phyloP scores from a whole-genome alignment of 2,888 invertebrate species.

The Hemithea aestivaria region DNA sequence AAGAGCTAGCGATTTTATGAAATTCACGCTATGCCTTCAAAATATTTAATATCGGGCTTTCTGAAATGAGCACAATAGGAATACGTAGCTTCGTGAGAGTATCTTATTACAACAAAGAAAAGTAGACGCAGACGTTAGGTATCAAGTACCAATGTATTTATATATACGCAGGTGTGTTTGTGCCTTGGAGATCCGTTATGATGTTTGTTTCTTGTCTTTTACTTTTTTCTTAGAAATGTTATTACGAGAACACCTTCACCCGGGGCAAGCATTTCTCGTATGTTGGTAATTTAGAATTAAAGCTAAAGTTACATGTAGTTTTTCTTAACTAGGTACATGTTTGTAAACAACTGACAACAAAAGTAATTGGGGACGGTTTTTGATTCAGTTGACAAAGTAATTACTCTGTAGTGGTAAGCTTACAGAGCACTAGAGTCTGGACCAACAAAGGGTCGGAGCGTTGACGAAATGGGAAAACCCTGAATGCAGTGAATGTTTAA shows the following conservation, averaged over 20 bases:
- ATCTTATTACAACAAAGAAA: constrained; percentile 1
- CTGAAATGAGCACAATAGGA: too few species aligned
- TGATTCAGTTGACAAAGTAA: constrained; percentile 18
- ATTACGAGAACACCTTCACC: neutral
- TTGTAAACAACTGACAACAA: too few species aligned
- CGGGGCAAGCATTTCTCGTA: too few species aligned
- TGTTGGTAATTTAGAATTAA: too few species aligned
- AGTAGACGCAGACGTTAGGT: neutral
- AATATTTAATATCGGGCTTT: constrained; percentile 9
- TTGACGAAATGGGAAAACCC: too few species aligned
- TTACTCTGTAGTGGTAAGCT: constrained; percentile 13
- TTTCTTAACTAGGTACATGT: too few species aligned
- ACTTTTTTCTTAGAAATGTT: neutral
- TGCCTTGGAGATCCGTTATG: neutral
- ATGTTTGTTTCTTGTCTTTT: constrained; percentile 3
- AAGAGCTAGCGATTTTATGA: constrained; percentile 12
- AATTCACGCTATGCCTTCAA: constrained; percentile 6
- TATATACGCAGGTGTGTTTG: neutral
- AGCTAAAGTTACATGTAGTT: too few species aligned
- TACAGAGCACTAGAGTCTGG: neutral
- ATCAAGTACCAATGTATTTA: too few species aligned
- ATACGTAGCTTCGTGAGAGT: constrained; percentile 6
- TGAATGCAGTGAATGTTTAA: too few species aligned
- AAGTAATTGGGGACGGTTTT: too few species aligned
- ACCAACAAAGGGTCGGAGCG: too few species aligned